Percentiles rank a stretch among this genome's conserved stretches.
phyloP scores from a whole-genome alignment of 2,888 invertebrate species.

The Pollenia angustigena region DNA sequence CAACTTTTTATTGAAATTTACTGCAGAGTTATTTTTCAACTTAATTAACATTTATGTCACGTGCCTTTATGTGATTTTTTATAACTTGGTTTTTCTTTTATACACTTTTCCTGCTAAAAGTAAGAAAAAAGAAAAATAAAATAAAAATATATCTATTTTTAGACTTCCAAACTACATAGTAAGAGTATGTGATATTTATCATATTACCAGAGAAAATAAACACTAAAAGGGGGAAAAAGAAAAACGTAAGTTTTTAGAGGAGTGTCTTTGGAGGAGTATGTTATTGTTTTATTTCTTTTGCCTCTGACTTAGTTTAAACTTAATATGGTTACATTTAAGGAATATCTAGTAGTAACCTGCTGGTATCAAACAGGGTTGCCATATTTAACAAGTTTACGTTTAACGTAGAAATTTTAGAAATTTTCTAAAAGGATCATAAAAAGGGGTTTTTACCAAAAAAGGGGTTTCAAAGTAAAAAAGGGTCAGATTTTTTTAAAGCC shows the following conservation, averaged over 20 bases:
- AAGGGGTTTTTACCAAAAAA: no score
- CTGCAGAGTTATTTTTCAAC: background rate
- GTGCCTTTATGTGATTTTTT: conserved; percentile 45
- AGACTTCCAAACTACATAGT: background rate
- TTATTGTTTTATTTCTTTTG: background rate
- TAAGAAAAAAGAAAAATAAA: background rate
- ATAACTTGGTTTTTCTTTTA: conserved; percentile 1
- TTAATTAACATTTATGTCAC: conserved; percentile 62
- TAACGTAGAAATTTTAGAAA: no score
- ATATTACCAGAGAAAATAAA: background rate
- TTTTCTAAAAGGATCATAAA: no score
- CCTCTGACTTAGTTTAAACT: background rate
- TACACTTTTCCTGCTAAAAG: background rate
- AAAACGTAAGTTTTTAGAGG: background rate
- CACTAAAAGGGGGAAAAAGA: background rate
- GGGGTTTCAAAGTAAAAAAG: no score
- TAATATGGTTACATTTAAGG: conserved; percentile 8
- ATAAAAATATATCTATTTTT: background rate
- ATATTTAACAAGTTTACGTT: no score
- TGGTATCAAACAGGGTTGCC: no score
- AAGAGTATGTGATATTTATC: conserved; percentile 14
- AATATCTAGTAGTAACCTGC: background rate
- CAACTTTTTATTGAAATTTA: background rate
- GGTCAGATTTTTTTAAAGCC: no score
- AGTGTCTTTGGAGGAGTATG: background rate